Evolutionary conservation across 2,113 vertebrate genomes (phyloP).

Genomic region (Tenebrosternarchus preto): DNA sequence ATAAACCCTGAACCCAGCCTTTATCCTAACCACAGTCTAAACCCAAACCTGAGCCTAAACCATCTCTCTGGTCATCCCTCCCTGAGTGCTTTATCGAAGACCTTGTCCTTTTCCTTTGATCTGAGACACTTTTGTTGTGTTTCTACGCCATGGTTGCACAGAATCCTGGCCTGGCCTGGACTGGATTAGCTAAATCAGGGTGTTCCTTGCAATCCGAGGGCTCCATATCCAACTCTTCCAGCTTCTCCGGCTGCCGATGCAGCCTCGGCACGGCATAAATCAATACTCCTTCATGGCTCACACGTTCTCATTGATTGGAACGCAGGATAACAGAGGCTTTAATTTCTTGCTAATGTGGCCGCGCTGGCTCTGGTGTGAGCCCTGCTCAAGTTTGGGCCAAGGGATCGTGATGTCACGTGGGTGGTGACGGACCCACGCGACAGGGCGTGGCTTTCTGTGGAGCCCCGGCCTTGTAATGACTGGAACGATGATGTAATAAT

Average conservation of each 20-base stretch:
- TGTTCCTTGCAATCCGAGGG: background rate
- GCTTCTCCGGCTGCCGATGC: too few relatives aligned
- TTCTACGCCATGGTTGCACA: background rate
- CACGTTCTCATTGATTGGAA: constrained; percentile 46
- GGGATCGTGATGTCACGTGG: too few relatives aligned
- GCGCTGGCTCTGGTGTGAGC: constrained; percentile 20
- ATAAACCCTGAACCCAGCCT: too few relatives aligned
- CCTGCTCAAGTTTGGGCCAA: too few relatives aligned
- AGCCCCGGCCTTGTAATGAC: too few relatives aligned
- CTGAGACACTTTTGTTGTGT: background rate
- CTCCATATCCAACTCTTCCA: constrained; percentile 6
- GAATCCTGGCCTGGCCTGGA: background rate
- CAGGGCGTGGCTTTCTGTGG: too few relatives aligned
- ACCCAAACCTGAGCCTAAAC: too few relatives aligned
- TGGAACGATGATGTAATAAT: too few relatives aligned
- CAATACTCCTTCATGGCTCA: constrained; percentile 41
- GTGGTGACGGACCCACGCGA: too few relatives aligned
- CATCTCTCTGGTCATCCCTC: too few relatives aligned
- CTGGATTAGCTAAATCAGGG: background rate
- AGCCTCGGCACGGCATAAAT: constrained; percentile 16
- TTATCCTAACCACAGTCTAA: too few relatives aligned
- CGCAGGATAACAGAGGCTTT: constrained; percentile 22
- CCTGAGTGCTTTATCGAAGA: too few relatives aligned
- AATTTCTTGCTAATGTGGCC: constrained; percentile 37
- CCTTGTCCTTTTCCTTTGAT: background rate